Percentiles rank a stretch among this genome's conserved stretches.
Conservation (phyloP, 1,140 invertebrate species). For the Drosophila malerkotliana region DNA sequence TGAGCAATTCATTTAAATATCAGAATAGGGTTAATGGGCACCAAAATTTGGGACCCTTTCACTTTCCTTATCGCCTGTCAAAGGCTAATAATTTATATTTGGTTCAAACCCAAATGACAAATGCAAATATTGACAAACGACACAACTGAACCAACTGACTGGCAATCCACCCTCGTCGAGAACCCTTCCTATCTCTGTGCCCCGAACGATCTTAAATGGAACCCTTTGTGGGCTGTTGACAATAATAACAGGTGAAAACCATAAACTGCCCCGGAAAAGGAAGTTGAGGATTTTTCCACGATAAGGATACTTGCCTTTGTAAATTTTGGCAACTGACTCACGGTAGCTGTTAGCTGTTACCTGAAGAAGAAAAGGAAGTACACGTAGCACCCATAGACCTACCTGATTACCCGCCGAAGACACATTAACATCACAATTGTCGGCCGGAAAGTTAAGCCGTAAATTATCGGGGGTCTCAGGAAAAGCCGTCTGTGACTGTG, state of each 20-base stretch:
- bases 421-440: conserved; percentile 70
- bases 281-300: conserved; percentile 31
- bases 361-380: conserved; percentile 43
- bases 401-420: conserved; percentile 36
- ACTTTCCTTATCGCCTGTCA: conserved; percentile 29
- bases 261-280: conserved; percentile 55
- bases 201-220: conserved; percentile 37
- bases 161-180: conserved; percentile 23
- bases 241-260: conserved; percentile 65
- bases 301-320: conserved; percentile 31
- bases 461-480: conserved; percentile 57
- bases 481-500: conserved; percentile 26
- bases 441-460: conserved; percentile 45
- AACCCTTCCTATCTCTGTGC: conserved; percentile 17
- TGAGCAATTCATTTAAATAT: conserved; percentile 21
- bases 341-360: conserved; percentile 11
- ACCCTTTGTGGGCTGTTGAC: conserved; percentile 60
- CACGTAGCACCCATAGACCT: conserved; percentile 18
- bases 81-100: conserved; percentile 47
- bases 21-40: conserved; percentile 10
- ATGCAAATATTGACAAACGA: conserved; percentile 53
- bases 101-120: conserved; percentile 31
- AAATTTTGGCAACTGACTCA: conserved; percentile 45
- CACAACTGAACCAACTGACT: conserved; percentile 40
- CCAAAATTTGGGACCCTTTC: neutral